phyloP scores from a whole-genome alignment of 2,113 vertebrate genomes.

The Coryphaenoides rupestris region DNA sequence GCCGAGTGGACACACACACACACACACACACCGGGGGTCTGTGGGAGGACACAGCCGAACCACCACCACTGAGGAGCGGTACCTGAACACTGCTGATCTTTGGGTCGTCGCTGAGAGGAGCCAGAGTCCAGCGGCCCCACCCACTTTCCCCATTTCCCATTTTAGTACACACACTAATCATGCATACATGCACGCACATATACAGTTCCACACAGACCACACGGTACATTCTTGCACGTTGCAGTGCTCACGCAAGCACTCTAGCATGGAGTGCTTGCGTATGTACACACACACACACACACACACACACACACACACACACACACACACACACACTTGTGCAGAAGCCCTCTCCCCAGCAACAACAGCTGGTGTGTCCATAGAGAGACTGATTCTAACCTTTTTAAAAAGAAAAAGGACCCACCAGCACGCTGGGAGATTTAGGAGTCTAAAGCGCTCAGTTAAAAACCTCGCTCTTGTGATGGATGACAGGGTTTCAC shows the following conservation, averaged over 20 bases:
- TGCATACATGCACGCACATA: too few species aligned
- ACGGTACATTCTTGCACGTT: too few species aligned
- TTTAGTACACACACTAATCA: too few species aligned
- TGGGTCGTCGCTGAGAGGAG: conserved; percentile 37
- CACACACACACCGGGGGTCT: conserved; percentile 60
- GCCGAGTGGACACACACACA: conserved; percentile 26
- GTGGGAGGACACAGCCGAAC: conserved; percentile 46
- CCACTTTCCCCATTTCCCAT: background rate
- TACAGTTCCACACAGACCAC: too few species aligned
- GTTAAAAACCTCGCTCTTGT: too few species aligned
- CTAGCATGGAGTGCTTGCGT: background rate
- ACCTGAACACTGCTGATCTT: conserved; percentile 52
- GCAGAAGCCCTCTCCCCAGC: conserved; percentile 4
- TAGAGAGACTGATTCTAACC: conserved; percentile 27
- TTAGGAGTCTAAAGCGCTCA: too few species aligned
- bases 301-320: too few species aligned
- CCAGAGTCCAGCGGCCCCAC: background rate
- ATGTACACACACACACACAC: too few species aligned
- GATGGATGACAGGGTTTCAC: too few species aligned
- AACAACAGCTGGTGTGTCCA: conserved; percentile 45
- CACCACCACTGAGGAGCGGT: conserved; percentile 30
- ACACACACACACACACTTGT: too few species aligned
- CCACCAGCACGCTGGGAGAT: too few species aligned
- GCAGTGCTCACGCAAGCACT: too few species aligned
- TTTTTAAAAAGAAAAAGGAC: conserved; percentile 13